Conservation (phyloP, 1,140 invertebrate genomes). For the Orchestia grillus region DNA sequence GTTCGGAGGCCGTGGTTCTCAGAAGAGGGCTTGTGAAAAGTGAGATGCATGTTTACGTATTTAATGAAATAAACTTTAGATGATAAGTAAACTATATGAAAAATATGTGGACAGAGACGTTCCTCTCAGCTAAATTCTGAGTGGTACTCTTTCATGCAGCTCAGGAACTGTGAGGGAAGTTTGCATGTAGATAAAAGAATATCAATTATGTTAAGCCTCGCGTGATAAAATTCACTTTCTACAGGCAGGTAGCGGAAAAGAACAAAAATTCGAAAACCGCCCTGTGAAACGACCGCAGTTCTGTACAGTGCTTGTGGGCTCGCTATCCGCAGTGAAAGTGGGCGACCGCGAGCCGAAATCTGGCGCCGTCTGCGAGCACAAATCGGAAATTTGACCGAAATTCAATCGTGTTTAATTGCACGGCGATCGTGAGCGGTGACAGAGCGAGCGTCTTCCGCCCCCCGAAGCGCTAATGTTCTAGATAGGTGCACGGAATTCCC, state of each 20-base stretch:
- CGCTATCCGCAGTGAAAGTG: constrained; percentile 3
- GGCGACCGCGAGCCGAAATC: background rate
- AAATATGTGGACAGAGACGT: background rate
- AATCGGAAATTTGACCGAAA: constrained; percentile 31
- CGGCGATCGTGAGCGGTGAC: background rate
- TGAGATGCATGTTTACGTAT: background rate
- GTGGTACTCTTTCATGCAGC: background rate
- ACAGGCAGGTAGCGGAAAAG: background rate
- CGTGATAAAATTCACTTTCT: background rate
- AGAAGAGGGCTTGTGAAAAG: background rate
- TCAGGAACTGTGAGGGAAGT: background rate
- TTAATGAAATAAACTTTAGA: background rate
- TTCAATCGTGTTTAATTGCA: constrained; percentile 20
- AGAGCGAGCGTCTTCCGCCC: background rate
- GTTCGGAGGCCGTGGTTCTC: background rate
- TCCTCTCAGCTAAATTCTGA: background rate
- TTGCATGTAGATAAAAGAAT: background rate
- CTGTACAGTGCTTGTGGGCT: background rate
- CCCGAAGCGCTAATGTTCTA: background rate
- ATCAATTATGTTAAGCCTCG: background rate
- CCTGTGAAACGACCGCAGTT: background rate
- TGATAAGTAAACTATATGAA: background rate
- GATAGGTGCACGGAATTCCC: background rate
- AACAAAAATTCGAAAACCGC: background rate
- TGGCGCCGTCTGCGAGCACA: background rate